Conservation (phyloP, 2,888 invertebrate species). For the Sicus ferrugineus region DNA sequence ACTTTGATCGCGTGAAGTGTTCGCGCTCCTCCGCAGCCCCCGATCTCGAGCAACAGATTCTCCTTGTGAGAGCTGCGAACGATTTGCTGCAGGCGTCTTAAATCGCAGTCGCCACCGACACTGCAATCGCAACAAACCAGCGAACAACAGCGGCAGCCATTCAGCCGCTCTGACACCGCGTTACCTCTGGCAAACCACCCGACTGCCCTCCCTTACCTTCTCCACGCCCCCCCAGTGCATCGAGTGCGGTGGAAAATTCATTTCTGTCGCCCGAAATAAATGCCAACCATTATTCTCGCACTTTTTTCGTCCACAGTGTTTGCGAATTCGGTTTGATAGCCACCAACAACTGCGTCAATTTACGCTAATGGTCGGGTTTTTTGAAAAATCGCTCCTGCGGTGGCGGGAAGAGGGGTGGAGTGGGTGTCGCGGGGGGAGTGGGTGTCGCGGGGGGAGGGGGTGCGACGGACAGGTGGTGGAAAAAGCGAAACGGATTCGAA, state of each 20-base stretch:
- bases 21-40: too few relatives aligned
- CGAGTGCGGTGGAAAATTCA: slow-evolving; percentile 23
- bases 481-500: too few relatives aligned
- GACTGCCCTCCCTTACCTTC: too few relatives aligned
- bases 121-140: not conserved
- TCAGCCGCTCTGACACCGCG: too few relatives aligned
- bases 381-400: slow-evolving; percentile 25
- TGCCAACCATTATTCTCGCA: slow-evolving; percentile 31
- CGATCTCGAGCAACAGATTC: too few relatives aligned
- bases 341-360: slow-evolving; percentile 34
- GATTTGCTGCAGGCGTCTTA: slow-evolving; percentile 22
- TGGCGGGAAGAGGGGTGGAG: not conserved
- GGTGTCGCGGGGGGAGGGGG: not conserved
- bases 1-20: too few relatives aligned
- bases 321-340: slow-evolving; percentile 18
- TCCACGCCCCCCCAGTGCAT: not conserved
- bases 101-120: not conserved
- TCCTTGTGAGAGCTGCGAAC: too few relatives aligned
- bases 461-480: too few relatives aligned
- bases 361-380: slow-evolving; percentile 33
- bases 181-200: too few relatives aligned
- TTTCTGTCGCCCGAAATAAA: slow-evolving; percentile 34
- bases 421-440: not conserved
- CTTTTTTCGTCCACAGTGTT: slow-evolving; percentile 20
- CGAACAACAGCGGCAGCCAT: not conserved